A percentile compares a stretch with the other conserved stretches of the same genome.
Conservation (phyloP, 1,140 invertebrate species). For the Drosophila ohnishii region DNA sequence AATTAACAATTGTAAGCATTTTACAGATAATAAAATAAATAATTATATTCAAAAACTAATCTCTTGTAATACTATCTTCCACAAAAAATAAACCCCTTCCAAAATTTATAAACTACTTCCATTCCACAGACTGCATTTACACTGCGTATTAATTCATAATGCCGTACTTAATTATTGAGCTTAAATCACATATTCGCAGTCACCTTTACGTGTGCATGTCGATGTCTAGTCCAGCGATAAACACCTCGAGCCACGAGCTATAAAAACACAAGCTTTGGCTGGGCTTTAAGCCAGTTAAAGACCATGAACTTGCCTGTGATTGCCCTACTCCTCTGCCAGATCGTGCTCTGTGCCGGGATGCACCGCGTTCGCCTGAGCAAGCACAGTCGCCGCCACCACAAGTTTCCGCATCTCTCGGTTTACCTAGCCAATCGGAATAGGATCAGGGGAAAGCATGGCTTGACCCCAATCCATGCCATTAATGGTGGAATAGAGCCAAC, state of each 20-base stretch:
- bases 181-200: conserved; percentile 30
- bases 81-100: background rate
- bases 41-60: no score
- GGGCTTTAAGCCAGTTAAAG: conserved; percentile 2
- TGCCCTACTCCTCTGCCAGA: conserved; percentile 15
- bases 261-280: conserved; percentile 3
- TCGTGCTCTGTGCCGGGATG: background rate
- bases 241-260: conserved; percentile 1
- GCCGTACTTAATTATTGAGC: background rate
- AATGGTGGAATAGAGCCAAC: background rate
- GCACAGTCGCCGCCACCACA: conserved; percentile 3
- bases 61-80: no score
- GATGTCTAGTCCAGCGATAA: conserved; percentile 9
- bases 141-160: conserved; percentile 3
- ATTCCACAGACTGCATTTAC: background rate
- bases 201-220: conserved; percentile 30
- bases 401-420: conserved; percentile 7
- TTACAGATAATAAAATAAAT: no score
- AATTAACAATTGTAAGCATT: no score
- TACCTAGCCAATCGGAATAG: conserved; percentile 11
- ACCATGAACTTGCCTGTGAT: conserved; percentile 21
- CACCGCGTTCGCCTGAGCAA: conserved; percentile 16
- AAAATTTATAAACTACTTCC: background rate
- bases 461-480: conserved; percentile 9
- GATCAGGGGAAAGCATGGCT: conserved; percentile 24